Percentiles rank a stretch among this genome's conserved stretches.
Evolutionary conservation across 30 jellyfish, hydroid and myxozoan species (phyloP).

Genomic region (Aurelia aurita): DNA sequence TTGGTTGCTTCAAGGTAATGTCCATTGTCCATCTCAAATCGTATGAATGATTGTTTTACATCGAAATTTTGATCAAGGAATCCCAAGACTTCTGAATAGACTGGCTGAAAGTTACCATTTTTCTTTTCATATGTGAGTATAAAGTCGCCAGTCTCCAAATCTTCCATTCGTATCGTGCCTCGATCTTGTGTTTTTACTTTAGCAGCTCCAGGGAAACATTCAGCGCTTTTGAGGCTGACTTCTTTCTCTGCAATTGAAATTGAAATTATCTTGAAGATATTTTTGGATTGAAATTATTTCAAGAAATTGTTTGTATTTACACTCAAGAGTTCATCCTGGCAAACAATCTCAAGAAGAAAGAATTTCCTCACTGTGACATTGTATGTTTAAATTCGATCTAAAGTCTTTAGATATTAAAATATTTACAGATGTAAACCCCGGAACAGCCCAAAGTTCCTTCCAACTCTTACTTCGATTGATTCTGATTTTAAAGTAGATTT

Average conservation of each 20-base stretch:
- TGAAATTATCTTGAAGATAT: too few relatives aligned
- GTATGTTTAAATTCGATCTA: too few relatives aligned
- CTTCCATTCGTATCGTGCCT: conserved; percentile 36
- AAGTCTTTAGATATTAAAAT: too few relatives aligned
- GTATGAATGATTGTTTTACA: background rate
- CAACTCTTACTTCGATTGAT: too few relatives aligned
- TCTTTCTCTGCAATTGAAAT: conserved; percentile 37
- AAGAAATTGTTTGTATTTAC: too few relatives aligned
- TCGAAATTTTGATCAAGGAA: conserved; percentile 42
- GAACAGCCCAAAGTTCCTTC: too few relatives aligned
- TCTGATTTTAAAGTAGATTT: too few relatives aligned
- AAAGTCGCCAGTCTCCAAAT: conserved; percentile 55
- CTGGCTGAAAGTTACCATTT: conserved; percentile 1
- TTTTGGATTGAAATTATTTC: too few relatives aligned
- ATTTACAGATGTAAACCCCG: too few relatives aligned
- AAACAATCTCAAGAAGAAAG: too few relatives aligned
- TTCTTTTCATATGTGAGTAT: conserved; percentile 30
- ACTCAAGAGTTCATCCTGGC: too few relatives aligned
- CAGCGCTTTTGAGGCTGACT: conserved; percentile 58
- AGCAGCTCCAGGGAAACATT: conserved; percentile 74
- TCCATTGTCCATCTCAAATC: conserved; percentile 32
- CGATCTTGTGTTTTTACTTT: conserved; percentile 19
- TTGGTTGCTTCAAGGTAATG: conserved; percentile 33
- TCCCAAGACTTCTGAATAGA: conserved; percentile 49
- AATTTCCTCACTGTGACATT: too few relatives aligned